Base-by-base conservation (phyloP, 1,140 invertebrate genomes). In the Oppia nitens region DNA sequence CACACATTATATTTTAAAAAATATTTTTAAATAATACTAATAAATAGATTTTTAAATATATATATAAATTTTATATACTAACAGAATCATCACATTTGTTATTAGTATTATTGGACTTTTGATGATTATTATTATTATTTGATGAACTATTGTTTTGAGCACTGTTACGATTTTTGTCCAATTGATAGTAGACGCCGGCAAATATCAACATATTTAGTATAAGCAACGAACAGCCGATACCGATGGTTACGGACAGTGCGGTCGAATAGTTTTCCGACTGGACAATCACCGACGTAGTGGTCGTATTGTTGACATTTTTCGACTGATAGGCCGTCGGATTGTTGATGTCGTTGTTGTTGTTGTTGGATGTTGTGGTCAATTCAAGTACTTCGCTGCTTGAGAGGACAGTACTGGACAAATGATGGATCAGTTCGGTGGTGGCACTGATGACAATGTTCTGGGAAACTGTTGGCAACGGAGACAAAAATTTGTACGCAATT, bases 121-220 rank as follows among this genome's bases (percentile, higher is more conserved):
- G n/a, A n/a, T n/a, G n/a, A n/a, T n/a, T n/a, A n/a, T n/a, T n/a
- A n/a, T n/a, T n/a, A n/a, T n/a, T n/a, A n/a, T n/a, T n/a, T n/a
- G n/a, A n/a, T 40, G 6, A 17, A 40, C 17, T 40, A 40, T 40
- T 40, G 6, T 40, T 6, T 40, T 40, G 32, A 40, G 32, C 32
- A 40, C 6, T 40, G 17, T 6, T 40, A 61, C 83, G 75, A 20
- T 83, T 81, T 68, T 89, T 88, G 25, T 84, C 77, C 17, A 87
- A 77, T 68, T 92, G 87, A 66, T 91, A 88, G 68, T 92, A 94
- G 47, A 94, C 89, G 11, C 24, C 88, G 47, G 87, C 87, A 67
- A 94, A 93, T 54, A 95, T 89, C 1, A 94, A 76, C 11, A 94
- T 81, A 70, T 96, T 96, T 1, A 95, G 76, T 14, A 94, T 76